Base-by-base conservation (phyloP, 2,888 invertebrate genomes). In the Oeneis ivallda region DNA sequence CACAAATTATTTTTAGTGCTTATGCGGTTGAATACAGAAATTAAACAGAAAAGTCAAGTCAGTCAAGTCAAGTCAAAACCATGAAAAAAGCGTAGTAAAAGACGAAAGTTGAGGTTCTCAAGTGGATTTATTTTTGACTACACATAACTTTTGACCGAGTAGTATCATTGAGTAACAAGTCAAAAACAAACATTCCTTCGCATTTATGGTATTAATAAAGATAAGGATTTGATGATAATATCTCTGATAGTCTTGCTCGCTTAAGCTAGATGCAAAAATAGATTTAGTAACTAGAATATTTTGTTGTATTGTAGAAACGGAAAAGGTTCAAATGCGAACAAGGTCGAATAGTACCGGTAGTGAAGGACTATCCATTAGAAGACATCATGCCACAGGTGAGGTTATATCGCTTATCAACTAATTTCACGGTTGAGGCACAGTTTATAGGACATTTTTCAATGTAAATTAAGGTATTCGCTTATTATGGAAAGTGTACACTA, bases 331-430 rank as follows among this genome's bases (percentile, higher is more conserved):
- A 84, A 92, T 92, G 88, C 83, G 92, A 85, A 87, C 92, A 81
- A 85, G 92, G 84, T 92, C 92, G 67, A 92, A 92, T 74, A 92
- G 92, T 82, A 92, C 92, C 81, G 92, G 92, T 79, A 92, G 92
- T 80, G 92, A 92, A 89, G 92, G 92, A 84, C 85, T 92, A 83
- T 89, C 92, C 69, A 91, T 92, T 84, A 86, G 92, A 90, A 91
- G 92, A 92, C 92, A 92, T 89, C 92, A 92, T 88, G 89, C 92
- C 88, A 84, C 92, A 92, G 92, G 92, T 92, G 80, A 81, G 58
- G 17, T 43, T 39, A 17, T 8, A 9, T 15, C 15, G 32, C 56
- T 54, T 49, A n/a, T n/a, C 2, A 41, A 13, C 8, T 19, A 37
- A 56, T 34, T 15, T 53, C 15, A 17, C 50, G 34, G 34, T 26